Percentiles rank a stretch among this genome's conserved stretches.
phyloP scores from a whole-genome alignment of 2,797 vertebrate genomes.

The Trematomus bernacchii region DNA sequence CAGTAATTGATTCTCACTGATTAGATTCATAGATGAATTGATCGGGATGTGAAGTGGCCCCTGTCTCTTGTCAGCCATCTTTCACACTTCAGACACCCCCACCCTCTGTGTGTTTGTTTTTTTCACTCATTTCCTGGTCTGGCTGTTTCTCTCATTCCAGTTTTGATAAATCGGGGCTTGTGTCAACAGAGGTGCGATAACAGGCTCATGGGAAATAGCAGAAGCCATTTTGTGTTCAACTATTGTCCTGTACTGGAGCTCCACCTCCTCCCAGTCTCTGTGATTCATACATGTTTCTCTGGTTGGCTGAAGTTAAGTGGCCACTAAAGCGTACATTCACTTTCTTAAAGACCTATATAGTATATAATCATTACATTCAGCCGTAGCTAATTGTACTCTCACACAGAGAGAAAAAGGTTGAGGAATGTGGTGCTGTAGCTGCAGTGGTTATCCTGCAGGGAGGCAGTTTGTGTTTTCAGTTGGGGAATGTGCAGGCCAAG shows the following conservation, averaged over 20 bases:
- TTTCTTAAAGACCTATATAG: constrained; percentile 25
- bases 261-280: constrained; percentile 37
- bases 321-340: constrained; percentile 29
- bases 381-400: neutral
- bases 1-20: constrained; percentile 71
- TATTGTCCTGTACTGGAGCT: constrained; percentile 35
- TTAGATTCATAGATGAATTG: constrained; percentile 81
- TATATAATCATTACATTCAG: constrained; percentile 21
- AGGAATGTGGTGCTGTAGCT: constrained; percentile 65
- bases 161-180: constrained; percentile 59
- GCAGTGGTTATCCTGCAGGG: constrained; percentile 66
- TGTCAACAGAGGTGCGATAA: constrained; percentile 68
- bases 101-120: neutral
- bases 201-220: constrained; percentile 42
- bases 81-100: constrained; percentile 40
- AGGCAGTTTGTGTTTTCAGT: constrained; percentile 71
- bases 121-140: constrained; percentile 71
- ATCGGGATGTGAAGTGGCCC: constrained; percentile 70
- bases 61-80: constrained; percentile 56
- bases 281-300: constrained; percentile 38
- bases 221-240: constrained; percentile 58
- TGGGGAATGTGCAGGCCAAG: constrained; percentile 72
- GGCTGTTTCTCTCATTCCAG: constrained; percentile 56
- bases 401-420: constrained; percentile 16
- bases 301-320: constrained; percentile 61